phyloP scores from a whole-genome alignment of 2,797 vertebrate species.

The Tolypeutes matacus region DNA sequence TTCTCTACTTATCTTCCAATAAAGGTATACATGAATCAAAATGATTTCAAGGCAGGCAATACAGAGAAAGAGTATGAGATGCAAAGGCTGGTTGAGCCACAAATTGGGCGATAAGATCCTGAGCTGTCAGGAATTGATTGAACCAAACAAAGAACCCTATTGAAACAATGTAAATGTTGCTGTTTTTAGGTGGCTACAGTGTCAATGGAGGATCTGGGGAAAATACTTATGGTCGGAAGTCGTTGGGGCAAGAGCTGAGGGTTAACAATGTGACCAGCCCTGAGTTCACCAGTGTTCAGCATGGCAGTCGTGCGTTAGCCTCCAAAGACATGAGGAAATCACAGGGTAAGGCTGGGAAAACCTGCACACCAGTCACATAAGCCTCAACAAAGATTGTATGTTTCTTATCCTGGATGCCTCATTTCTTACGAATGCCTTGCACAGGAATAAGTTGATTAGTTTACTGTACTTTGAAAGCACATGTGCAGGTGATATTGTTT shows the following conservation, averaged over 20 bases:
- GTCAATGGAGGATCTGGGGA: slow-evolving; percentile 97
- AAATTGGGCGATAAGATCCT: neutral
- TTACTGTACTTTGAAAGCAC: neutral
- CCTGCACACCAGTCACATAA: neutral
- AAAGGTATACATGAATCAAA: slow-evolving; percentile 23
- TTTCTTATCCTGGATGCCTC: neutral
- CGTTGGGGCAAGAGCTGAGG: slow-evolving; percentile 99
- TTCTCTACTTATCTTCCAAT: slow-evolving; percentile 44
- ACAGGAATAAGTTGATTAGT: neutral
- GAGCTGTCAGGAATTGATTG: neutral
- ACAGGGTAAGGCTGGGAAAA: slow-evolving; percentile 92
- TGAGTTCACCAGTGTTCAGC: slow-evolving; percentile 98
- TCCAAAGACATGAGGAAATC: slow-evolving; percentile 99
- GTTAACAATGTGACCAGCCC: slow-evolving; percentile 97
- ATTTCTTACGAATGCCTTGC: neutral
- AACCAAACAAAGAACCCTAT: slow-evolving; percentile 32
- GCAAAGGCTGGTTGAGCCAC: slow-evolving; percentile 27
- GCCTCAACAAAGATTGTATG: neutral
- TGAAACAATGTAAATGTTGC: slow-evolving; percentile 47
- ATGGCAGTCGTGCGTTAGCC: slow-evolving; percentile 99
- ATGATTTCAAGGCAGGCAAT: neutral
- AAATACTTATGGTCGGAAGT: slow-evolving; percentile 99
- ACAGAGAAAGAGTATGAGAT: neutral
- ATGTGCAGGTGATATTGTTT: neutral
- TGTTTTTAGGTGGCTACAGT: slow-evolving; percentile 94